Conservation (phyloP, 2,888 invertebrate species). For the Erynnis tages region DNA sequence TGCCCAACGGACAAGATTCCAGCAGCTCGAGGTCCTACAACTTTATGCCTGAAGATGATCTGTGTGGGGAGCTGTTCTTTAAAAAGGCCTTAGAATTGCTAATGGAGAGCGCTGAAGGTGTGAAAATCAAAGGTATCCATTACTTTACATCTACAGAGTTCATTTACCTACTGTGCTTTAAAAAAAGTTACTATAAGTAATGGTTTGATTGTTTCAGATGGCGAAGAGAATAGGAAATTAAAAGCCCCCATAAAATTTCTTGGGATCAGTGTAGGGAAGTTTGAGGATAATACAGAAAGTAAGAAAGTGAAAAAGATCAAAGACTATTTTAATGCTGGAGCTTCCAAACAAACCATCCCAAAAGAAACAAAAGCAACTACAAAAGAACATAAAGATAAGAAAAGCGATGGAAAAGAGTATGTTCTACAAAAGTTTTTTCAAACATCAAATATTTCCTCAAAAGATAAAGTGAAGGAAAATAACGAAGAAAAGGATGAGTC, state of each 20-base stretch:
- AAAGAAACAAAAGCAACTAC: conserved; percentile 10
- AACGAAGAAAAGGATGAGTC: conserved; percentile 17
- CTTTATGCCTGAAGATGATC: conserved; percentile 79
- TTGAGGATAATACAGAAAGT: conserved; percentile 80
- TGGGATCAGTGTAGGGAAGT: conserved; percentile 90
- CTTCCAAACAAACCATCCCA: conserved; percentile 46
- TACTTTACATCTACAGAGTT: no score
- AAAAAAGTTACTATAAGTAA: no score
- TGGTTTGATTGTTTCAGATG: conserved; percentile 60
- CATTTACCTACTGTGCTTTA: no score
- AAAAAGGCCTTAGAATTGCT: conserved; percentile 85
- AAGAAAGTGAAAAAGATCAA: conserved; percentile 81
- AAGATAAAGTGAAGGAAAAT: conserved; percentile 38
- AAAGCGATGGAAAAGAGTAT: conserved; percentile 51
- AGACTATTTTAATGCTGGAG: conserved; percentile 78
- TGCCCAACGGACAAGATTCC: conserved; percentile 76
- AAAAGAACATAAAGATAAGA: conserved; percentile 26
- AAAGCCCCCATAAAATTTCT: conserved; percentile 84
- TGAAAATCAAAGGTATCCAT: conserved; percentile 60
- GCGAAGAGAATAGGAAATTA: conserved; percentile 57
- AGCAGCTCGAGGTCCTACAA: conserved; percentile 84
- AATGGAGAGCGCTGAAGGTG: conserved; percentile 80
- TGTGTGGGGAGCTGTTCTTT: conserved; percentile 86
- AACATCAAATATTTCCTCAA: conserved; percentile 29
- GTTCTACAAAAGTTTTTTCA: conserved; percentile 57